Conservation (phyloP, 2,797 vertebrate species). For the Falco concolor region DNA sequence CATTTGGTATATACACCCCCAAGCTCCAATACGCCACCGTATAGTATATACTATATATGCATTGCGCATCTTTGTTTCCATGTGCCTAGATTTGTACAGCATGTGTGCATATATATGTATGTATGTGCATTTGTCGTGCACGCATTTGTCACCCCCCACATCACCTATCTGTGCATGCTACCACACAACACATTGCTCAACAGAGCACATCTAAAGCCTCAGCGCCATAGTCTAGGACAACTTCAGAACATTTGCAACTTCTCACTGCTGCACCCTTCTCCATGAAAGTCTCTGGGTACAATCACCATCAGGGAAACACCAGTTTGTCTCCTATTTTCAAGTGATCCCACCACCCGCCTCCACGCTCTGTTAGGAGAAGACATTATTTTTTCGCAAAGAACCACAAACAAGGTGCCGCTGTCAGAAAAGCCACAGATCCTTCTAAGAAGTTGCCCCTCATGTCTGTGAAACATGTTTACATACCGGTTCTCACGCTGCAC, state of each 20-base stretch:
- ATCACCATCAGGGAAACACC: neutral
- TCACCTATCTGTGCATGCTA: accelerated
- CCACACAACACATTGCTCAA: neutral
- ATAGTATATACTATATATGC: constrained; percentile 3
- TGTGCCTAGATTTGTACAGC: neutral
- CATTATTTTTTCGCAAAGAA: neutral
- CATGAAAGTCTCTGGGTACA: neutral
- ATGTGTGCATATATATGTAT: neutral
- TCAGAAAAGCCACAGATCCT: neutral
- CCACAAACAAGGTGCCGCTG: neutral
- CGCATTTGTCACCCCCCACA: neutral
- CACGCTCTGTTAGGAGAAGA: neutral
- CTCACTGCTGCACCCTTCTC: neutral
- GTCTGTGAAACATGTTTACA: neutral
- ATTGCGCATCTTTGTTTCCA: neutral
- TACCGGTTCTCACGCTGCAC: neutral
- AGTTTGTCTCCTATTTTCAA: neutral
- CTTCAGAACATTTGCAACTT: neutral
- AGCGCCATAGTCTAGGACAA: neutral
- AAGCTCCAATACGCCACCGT: neutral
- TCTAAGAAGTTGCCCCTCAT: neutral
- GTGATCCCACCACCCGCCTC: neutral
- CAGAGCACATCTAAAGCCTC: neutral
- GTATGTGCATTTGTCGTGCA: neutral
- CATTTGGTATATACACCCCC: constrained; percentile 51